Conservation (phyloP, 2,888 invertebrate genomes). For the Calliopum simillimum region DNA sequence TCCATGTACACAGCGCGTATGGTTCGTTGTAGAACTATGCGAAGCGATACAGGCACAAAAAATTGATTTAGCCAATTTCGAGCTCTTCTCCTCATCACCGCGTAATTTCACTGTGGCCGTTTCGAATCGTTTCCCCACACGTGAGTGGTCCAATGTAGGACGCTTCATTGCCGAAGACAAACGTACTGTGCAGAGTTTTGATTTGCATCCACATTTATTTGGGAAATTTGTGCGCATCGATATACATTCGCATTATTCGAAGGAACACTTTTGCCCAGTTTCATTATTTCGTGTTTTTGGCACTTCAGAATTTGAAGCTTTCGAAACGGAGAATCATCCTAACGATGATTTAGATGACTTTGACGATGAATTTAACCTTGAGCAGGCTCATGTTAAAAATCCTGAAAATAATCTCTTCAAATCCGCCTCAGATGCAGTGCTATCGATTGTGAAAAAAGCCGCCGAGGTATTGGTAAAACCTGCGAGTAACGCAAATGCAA, state of each 20-base stretch:
- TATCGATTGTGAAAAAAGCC: slow-evolving; percentile 92
- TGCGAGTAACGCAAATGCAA: slow-evolving; percentile 71
- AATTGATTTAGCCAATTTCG: slow-evolving; percentile 96
- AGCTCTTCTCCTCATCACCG: slow-evolving; percentile 96
- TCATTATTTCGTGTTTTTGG: slow-evolving; percentile 95
- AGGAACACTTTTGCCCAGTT: slow-evolving; percentile 97
- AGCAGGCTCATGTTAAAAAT: slow-evolving; percentile 66
- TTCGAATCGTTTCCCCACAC: slow-evolving; percentile 88
- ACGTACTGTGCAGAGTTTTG: slow-evolving; percentile 87
- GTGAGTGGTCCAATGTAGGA: slow-evolving; percentile 92
- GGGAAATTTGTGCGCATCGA: slow-evolving; percentile 93
- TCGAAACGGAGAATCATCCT: slow-evolving; percentile 84
- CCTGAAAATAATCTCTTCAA: slow-evolving; percentile 80
- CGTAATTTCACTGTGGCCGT: slow-evolving; percentile 89
- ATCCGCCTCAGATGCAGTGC: slow-evolving; percentile 89
- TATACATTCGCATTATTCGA: slow-evolving; percentile 92
- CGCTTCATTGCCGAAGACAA: slow-evolving; percentile 89
- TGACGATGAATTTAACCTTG: slow-evolving; percentile 71
- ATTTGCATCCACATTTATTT: slow-evolving; percentile 82
- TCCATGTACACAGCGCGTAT: slow-evolving; percentile 90
- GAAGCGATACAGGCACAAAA: slow-evolving; percentile 96
- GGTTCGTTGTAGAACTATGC: slow-evolving; percentile 98
- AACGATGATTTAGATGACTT: slow-evolving; percentile 76
- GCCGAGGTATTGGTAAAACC: slow-evolving; percentile 85
- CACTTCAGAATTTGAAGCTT: slow-evolving; percentile 90